phyloP scores from a whole-genome alignment of 1,140 invertebrate genomes.

The Apis dorsata region DNA sequence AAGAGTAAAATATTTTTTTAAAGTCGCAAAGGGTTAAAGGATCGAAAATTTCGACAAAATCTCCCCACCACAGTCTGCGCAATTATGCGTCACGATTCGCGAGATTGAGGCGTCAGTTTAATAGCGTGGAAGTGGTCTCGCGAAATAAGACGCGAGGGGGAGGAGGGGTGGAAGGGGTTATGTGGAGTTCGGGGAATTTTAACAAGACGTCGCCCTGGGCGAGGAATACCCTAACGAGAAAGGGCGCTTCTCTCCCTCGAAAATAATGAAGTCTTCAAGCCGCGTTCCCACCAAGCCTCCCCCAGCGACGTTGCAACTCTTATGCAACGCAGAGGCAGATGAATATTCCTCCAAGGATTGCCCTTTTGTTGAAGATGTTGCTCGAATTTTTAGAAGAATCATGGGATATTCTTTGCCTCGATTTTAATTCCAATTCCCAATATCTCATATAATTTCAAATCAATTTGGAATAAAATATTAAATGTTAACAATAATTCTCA shows the following conservation, averaged over 20 bases:
- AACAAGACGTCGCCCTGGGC: constrained; percentile 72
- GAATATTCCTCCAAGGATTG: not conserved
- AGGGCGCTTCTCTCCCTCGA: constrained; percentile 67
- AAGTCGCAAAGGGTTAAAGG: no score
- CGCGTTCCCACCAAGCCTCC: constrained; percentile 58
- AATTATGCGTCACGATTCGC: constrained; percentile 3
- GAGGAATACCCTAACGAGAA: constrained; percentile 71
- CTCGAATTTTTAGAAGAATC: no score
- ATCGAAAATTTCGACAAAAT: no score
- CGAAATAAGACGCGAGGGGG: constrained; percentile 18
- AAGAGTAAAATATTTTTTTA: no score
- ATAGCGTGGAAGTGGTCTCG: constrained; percentile 28
- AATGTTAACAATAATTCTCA: no score
- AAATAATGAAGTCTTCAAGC: constrained; percentile 72
- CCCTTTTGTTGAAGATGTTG: no score
- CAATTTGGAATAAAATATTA: no score
- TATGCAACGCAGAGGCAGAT: constrained; percentile 42
- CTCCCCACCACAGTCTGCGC: not conserved
- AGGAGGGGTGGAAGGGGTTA: constrained; percentile 25
- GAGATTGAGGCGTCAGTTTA: constrained; percentile 63
- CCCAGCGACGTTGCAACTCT: constrained; percentile 51
- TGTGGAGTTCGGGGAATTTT: constrained; percentile 72
- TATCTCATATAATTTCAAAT: no score
- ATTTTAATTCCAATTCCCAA: no score
- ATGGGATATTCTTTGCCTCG: no score